phyloP scores from a whole-genome alignment of 2,888 invertebrate species.

The Chaetogeoica ovagalla region DNA sequence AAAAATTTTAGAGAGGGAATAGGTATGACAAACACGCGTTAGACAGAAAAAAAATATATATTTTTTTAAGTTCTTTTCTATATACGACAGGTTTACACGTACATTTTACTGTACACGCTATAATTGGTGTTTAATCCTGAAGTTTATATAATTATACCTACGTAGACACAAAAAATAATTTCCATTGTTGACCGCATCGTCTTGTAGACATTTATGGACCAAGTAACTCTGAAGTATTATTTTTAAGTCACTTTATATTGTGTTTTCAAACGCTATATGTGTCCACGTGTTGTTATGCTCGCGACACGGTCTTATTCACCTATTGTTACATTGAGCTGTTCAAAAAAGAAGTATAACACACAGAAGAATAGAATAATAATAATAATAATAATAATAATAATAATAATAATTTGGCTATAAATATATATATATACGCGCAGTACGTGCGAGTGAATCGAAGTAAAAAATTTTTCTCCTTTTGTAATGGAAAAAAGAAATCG shows the following conservation, averaged over 20 bases:
- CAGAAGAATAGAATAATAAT: background rate
- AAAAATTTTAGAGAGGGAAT: no score
- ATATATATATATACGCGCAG: background rate
- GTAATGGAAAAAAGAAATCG: conserved; percentile 18
- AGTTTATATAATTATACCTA: background rate
- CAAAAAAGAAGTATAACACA: background rate
- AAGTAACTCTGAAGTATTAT: conserved; percentile 4
- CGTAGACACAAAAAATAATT: background rate
- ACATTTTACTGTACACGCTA: no score
- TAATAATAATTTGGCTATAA: background rate
- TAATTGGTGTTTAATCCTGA: background rate
- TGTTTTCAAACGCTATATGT: background rate
- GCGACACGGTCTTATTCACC: conserved; percentile 26
- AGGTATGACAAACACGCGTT: no score
- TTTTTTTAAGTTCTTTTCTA: no score
- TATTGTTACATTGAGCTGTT: conserved; percentile 34
- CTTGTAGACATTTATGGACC: conserved; percentile 13
- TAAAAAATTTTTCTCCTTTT: background rate
- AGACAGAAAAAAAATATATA: no score
- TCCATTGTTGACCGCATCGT: conserved; percentile 1
- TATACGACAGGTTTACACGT: no score
- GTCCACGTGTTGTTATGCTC: background rate
- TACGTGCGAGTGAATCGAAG: background rate
- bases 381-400: no score
- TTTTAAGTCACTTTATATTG: conserved; percentile 23